Evolutionary conservation across 2,797 vertebrate species (phyloP).

Genomic region (Chaetophractus vellerosus): DNA sequence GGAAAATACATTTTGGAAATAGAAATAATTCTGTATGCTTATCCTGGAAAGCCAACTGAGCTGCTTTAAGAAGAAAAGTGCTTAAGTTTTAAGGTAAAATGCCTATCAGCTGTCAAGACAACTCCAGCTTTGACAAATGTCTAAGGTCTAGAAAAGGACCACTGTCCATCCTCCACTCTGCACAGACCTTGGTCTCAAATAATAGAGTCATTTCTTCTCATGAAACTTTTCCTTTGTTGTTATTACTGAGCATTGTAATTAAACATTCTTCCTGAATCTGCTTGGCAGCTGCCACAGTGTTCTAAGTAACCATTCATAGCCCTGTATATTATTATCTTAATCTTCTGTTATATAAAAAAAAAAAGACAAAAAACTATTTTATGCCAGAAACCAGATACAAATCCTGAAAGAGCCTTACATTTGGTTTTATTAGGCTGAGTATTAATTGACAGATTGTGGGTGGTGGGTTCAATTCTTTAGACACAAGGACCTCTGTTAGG

Average conservation of each 20-base stretch:
- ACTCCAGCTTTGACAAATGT: neutral
- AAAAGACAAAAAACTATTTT: slow-evolving; percentile 53
- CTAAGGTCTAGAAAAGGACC: neutral
- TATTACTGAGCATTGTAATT: slow-evolving; percentile 77
- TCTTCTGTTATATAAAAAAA: slow-evolving; percentile 67
- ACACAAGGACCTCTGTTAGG: slow-evolving; percentile 55
- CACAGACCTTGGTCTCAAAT: slow-evolving; percentile 45
- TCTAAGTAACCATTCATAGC: slow-evolving; percentile 82
- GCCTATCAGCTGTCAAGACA: neutral
- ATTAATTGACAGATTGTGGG: slow-evolving; percentile 37
- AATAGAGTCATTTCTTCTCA: slow-evolving; percentile 76
- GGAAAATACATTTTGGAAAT: neutral
- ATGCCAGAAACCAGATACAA: slow-evolving; percentile 76
- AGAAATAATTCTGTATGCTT: slow-evolving; percentile 54
- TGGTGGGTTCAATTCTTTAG: slow-evolving; percentile 48
- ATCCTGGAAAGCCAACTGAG: slow-evolving; percentile 23
- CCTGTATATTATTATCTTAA: slow-evolving; percentile 77
- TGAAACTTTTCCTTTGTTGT: slow-evolving; percentile 83
- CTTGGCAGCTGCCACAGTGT: slow-evolving; percentile 77
- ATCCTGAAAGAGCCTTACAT: slow-evolving; percentile 71
- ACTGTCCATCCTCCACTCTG: slow-evolving; percentile 50
- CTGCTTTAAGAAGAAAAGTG: slow-evolving; percentile 42
- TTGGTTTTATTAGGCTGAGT: slow-evolving; percentile 58
- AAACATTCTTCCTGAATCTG: slow-evolving; percentile 84
- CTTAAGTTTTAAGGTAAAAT: slow-evolving; percentile 52